Evolutionary conservation across 2,888 invertebrate species (phyloP).

Genomic region (Mechanitis messenoides): DNA sequence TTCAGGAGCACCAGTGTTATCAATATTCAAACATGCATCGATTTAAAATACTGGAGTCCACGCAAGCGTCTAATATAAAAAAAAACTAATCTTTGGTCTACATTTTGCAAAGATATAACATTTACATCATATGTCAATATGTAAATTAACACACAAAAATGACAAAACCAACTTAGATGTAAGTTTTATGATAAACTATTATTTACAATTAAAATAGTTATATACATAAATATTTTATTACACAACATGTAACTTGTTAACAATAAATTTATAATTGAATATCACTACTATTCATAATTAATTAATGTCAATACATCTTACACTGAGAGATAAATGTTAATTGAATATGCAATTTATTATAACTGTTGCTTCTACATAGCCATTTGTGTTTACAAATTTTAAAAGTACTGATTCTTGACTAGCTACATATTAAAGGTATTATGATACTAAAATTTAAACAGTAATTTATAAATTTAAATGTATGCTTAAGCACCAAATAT

Average conservation of each 20-base stretch:
- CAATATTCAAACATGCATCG: neutral
- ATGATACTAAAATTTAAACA: neutral
- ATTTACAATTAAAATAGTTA: constrained; percentile 71
- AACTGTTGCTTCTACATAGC: no score
- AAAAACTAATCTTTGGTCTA: constrained; percentile 67
- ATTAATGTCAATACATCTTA: constrained; percentile 15
- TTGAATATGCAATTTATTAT: neutral
- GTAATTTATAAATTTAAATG: neutral
- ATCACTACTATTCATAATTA: constrained; percentile 24
- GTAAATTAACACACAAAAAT: constrained; percentile 17
- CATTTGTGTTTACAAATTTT: neutral
- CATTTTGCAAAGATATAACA: constrained; percentile 44
- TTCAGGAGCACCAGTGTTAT: neutral
- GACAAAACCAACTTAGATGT: constrained; percentile 36
- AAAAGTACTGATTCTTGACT: neutral
- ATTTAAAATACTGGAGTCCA: constrained; percentile 9
- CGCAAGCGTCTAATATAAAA: constrained; percentile 34
- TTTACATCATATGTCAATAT: constrained; percentile 24
- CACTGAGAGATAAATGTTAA: neutral
- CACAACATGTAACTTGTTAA: constrained; percentile 60
- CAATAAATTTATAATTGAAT: constrained; percentile 38
- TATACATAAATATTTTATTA: constrained; percentile 58
- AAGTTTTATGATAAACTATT: constrained; percentile 65
- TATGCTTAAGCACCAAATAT: constrained; percentile 27
- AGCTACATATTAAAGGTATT: neutral